Conservation (phyloP, 2,888 invertebrate genomes). For the Rotaria macrura region DNA sequence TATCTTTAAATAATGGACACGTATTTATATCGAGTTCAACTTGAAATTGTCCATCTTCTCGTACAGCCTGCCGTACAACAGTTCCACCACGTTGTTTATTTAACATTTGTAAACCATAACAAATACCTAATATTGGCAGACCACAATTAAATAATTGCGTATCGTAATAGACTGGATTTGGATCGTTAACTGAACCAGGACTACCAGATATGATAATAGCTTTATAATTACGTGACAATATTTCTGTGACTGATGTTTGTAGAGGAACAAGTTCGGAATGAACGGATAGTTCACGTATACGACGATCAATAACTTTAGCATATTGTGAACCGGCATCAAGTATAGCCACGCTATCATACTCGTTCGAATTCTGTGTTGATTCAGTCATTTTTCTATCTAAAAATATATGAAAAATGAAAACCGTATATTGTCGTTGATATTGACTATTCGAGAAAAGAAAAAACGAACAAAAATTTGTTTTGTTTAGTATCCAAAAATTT, state of each 20-base stretch:
- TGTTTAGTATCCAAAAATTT: neutral
- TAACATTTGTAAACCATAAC: constrained; percentile 63
- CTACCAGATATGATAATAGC: neutral
- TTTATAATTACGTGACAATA: neutral
- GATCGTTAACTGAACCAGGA: neutral
- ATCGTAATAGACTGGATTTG: constrained; percentile 16
- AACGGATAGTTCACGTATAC: neutral
- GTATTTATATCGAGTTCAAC: constrained; percentile 69
- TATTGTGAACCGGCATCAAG: constrained; percentile 16
- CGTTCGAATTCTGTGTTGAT: neutral
- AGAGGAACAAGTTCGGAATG: neutral
- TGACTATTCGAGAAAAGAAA: too few species aligned
- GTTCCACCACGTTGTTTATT: constrained; percentile 93
- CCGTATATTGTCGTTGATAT: neutral
- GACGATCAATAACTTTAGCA: constrained; percentile 10
- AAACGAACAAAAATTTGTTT: too few species aligned
- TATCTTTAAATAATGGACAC: constrained; percentile 51
- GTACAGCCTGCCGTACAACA: constrained; percentile 69
- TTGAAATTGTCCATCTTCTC: constrained; percentile 85
- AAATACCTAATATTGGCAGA: constrained; percentile 7
- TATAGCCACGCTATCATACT: neutral
- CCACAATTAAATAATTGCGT: neutral
- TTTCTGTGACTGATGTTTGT: neutral
- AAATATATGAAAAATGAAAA: neutral
- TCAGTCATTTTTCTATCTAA: neutral